Percentiles rank a stretch among this genome's conserved stretches.
These are phyloP conservation scores for Xestoiulus laeticollis DNA, from an alignment of 2,888 invertebrate genomes.

Conservation along the genomic window DNA sequence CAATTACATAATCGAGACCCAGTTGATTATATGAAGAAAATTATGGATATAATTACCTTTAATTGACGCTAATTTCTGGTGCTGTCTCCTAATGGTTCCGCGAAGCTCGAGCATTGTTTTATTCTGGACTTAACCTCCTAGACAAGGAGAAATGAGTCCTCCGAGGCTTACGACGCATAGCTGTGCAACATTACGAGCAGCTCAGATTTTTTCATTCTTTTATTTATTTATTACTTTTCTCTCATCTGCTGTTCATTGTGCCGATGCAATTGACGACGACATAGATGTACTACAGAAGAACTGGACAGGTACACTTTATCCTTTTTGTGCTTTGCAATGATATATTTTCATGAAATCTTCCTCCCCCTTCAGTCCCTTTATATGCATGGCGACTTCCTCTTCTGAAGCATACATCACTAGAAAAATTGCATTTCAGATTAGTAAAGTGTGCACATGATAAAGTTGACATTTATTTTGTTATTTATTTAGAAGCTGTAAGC, in stretches of 20 bases:
- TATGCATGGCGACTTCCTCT: not conserved
- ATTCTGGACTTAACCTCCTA: not conserved
- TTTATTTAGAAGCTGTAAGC: not conserved
- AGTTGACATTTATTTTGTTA: not conserved
- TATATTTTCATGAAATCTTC: not conserved
- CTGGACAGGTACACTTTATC: not conserved
- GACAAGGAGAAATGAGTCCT: conserved; percentile 38
- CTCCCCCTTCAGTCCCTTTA: not conserved
- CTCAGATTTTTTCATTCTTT: not conserved
- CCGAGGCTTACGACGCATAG: not conserved
- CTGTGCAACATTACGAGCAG: not conserved
- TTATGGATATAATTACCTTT: conserved; percentile 3
- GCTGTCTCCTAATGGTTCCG: not conserved
- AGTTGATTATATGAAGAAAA: not conserved
- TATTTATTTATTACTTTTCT: not conserved
- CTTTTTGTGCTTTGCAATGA: not conserved
- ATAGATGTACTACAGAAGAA: not conserved
- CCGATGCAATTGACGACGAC: conserved; percentile 8
- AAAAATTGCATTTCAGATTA: not conserved
- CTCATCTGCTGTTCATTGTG: not conserved
- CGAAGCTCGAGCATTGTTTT: not conserved
- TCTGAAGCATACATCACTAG: not conserved
- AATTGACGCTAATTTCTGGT: not conserved
- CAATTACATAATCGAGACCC: not conserved
- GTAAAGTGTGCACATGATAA: not conserved